Evolutionary conservation across 1,140 invertebrate species (phyloP).

Genomic region (Globodera rostochiensis): DNA sequence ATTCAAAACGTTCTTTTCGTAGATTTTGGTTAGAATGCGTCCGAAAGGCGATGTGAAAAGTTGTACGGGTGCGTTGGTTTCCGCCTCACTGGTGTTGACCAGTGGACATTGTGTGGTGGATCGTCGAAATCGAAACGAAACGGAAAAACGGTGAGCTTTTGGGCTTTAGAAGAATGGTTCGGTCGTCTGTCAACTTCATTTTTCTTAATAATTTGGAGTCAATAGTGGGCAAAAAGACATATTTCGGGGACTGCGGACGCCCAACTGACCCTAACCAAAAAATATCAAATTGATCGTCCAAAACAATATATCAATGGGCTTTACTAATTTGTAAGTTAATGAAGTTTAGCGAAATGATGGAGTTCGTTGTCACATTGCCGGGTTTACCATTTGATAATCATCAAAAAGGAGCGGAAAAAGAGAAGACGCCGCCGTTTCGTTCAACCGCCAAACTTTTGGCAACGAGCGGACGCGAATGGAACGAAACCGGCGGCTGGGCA

Average conservation of each 20-base stretch:
- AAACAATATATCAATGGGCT: neutral
- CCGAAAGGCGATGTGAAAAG: neutral
- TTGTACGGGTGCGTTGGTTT: constrained; percentile 24
- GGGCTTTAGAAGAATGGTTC: too few species aligned
- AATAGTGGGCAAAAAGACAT: too few species aligned
- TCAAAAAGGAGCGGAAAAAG: neutral
- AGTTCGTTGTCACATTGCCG: constrained; percentile 8
- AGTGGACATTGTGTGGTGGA: constrained; percentile 18
- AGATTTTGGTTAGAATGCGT: constrained; percentile 16
- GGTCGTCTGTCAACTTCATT: too few species aligned
- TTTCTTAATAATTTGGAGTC: too few species aligned
- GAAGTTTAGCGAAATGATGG: neutral
- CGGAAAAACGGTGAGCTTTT: constrained; percentile 1
- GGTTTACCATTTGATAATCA: neutral
- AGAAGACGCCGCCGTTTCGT: neutral
- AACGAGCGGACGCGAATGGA: constrained; percentile 1
- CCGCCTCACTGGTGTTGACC: constrained; percentile 23
- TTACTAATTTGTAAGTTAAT: too few species aligned
- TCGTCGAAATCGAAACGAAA: neutral
- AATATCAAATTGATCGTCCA: neutral
- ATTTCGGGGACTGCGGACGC: too few species aligned
- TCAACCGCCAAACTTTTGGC: constrained; percentile 23
- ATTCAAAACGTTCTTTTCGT: neutral
- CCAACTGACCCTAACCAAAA: too few species aligned
- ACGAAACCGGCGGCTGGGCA: constrained; percentile 24